Conservation (phyloP, 2,888 invertebrate genomes). For the Cantharis flavilabris region DNA sequence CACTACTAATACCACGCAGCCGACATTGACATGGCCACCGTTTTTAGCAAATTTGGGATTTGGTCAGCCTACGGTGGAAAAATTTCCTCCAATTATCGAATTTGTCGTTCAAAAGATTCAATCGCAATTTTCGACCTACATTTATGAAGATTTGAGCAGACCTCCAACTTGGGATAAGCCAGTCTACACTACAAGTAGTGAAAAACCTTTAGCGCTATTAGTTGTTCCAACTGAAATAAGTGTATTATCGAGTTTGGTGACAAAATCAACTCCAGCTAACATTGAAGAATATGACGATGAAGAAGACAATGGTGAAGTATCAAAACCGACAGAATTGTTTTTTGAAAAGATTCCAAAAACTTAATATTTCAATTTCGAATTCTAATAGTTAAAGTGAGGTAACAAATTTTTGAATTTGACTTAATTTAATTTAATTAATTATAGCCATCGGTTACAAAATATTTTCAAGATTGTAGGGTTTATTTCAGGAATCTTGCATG, state of each 20-base stretch:
- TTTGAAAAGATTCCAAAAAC: conserved; percentile 21
- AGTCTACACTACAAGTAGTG: conserved; percentile 17
- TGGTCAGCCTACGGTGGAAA: conserved; percentile 33
- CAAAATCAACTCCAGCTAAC: background rate
- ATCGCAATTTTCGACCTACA: conserved; percentile 69
- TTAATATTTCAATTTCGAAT: background rate
- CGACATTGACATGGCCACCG: background rate
- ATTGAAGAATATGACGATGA: conserved; percentile 12
- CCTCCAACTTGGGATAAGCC: conserved; percentile 52
- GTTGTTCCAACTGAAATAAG: background rate
- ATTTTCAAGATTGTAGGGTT: background rate
- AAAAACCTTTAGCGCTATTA: background rate
- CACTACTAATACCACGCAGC: background rate
- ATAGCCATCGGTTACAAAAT: background rate
- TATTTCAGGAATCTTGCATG: background rate
- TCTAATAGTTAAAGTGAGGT: background rate
- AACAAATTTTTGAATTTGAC: background rate
- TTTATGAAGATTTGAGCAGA: conserved; percentile 61
- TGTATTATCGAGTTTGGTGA: background rate
- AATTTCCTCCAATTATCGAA: conserved; percentile 72
- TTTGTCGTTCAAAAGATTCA: conserved; percentile 72
- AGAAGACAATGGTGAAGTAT: background rate
- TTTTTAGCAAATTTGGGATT: conserved; percentile 10
- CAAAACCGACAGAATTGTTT: conserved; percentile 1
- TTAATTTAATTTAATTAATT: no score